Conservation (phyloP, 2,888 invertebrate species). For the Standfussiana lucernea region DNA sequence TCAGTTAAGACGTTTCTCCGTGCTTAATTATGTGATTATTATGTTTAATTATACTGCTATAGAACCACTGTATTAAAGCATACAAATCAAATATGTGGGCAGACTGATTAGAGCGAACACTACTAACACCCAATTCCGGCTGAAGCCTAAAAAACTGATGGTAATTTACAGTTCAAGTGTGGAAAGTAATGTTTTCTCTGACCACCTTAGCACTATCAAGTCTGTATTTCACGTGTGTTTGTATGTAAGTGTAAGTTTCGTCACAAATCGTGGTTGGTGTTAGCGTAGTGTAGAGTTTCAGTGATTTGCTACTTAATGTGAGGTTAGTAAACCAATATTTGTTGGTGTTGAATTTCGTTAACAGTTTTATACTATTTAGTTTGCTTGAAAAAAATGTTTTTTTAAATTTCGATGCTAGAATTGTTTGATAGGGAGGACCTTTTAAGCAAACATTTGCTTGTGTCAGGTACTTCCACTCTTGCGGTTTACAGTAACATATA, state of each 20-base stretch:
- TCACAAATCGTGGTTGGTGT: conserved; percentile 4
- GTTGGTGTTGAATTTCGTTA: too few relatives aligned
- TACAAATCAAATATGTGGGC: background rate
- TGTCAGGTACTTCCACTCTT: too few relatives aligned
- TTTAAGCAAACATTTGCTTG: too few relatives aligned
- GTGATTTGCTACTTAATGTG: conserved; percentile 21
- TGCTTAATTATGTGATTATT: too few relatives aligned
- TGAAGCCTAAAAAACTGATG: background rate
- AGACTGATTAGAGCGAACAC: background rate
- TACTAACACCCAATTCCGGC: background rate
- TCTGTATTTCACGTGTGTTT: conserved; percentile 1
- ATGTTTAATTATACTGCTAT: background rate
- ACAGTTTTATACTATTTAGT: too few relatives aligned
- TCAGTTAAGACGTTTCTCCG: background rate
- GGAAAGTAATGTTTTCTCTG: background rate
- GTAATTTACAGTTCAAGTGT: background rate
- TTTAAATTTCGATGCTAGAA: too few relatives aligned
- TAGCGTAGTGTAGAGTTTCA: conserved; percentile 19
- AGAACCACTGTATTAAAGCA: background rate
- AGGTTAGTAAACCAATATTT: too few relatives aligned
- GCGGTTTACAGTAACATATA: too few relatives aligned
- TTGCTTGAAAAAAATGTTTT: too few relatives aligned
- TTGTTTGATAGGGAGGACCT: too few relatives aligned
- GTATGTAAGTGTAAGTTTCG: background rate
- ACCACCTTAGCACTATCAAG: background rate